Percentiles rank a stretch among this genome's conserved stretches.
phyloP scores from a whole-genome alignment of 2,113 vertebrate species.

The Corythaixoides concolor region DNA sequence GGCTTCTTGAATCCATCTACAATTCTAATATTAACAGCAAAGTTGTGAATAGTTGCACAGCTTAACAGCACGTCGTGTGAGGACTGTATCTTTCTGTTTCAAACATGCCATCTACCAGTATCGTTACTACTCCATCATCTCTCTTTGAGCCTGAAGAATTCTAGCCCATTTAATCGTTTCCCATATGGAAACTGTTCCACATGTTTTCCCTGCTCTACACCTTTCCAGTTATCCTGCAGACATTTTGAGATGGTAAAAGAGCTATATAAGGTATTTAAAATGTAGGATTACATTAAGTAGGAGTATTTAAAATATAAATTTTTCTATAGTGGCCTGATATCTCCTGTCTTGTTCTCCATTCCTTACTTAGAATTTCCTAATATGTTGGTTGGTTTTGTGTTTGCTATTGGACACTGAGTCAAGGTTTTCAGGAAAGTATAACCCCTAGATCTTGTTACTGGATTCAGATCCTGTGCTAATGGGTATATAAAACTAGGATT shows the following conservation, averaged over 20 bases:
- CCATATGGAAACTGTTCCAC: background rate
- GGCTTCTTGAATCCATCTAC: background rate
- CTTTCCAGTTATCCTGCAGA: background rate
- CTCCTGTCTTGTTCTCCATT: background rate
- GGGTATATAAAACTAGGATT: background rate
- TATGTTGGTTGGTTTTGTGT: background rate
- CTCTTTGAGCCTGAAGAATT: background rate
- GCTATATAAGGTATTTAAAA: background rate
- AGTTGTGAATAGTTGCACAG: background rate
- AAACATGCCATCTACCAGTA: background rate
- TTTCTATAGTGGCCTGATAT: background rate
- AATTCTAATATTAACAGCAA: background rate
- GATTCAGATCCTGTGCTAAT: background rate
- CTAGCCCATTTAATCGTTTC: background rate
- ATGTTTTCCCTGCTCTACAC: background rate
- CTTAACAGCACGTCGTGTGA: background rate
- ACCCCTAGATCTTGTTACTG: background rate
- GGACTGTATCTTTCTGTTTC: background rate
- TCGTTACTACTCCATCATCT: rapidly evolving
- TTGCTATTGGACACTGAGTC: background rate
- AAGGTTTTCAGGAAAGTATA: background rate
- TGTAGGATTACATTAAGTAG: background rate
- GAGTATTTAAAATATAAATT: background rate
- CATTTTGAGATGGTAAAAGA: background rate
- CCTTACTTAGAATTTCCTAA: background rate